phyloP scores from a whole-genome alignment of 2,888 invertebrate species.

The Pheosia tremula region DNA sequence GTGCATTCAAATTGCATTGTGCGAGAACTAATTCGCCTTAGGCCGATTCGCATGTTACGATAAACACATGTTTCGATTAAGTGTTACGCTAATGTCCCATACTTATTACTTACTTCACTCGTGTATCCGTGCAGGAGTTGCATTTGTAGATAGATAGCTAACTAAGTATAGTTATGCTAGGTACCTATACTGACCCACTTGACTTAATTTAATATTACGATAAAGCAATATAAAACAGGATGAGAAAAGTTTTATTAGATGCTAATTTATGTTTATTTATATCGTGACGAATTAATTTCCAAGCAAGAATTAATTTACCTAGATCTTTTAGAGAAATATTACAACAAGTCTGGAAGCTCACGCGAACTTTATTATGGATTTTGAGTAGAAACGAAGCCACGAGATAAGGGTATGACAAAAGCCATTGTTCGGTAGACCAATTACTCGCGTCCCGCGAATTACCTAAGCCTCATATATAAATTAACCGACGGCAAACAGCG shows the following conservation, averaged over 20 bases:
- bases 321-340: constrained; percentile 24
- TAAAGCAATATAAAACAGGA: too few relatives aligned
- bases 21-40: constrained; percentile 84
- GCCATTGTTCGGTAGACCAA: constrained; percentile 83
- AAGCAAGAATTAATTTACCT: constrained; percentile 10
- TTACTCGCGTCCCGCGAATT: constrained; percentile 83
- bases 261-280: constrained; percentile 6
- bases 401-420: constrained; percentile 83
- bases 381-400: constrained; percentile 72
- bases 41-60: constrained; percentile 82
- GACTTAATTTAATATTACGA: too few relatives aligned
- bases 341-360: constrained; percentile 43
- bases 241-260: too few relatives aligned
- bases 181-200: too few relatives aligned
- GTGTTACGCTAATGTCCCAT: constrained; percentile 67
- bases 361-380: constrained; percentile 67
- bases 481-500: constrained; percentile 83
- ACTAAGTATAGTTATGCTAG: constrained; percentile 6
- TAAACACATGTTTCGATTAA: constrained; percentile 83
- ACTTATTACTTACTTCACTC: constrained; percentile 57
- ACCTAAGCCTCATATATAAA: constrained; percentile 85
- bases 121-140: constrained; percentile 48
- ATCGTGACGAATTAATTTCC: constrained; percentile 13
- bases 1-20: constrained; percentile 85
- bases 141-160: constrained; percentile 33